Evolutionary conservation across 53 echinoderm and acorn worm species (phyloP).

Genomic region (Antedon mediterranea): DNA sequence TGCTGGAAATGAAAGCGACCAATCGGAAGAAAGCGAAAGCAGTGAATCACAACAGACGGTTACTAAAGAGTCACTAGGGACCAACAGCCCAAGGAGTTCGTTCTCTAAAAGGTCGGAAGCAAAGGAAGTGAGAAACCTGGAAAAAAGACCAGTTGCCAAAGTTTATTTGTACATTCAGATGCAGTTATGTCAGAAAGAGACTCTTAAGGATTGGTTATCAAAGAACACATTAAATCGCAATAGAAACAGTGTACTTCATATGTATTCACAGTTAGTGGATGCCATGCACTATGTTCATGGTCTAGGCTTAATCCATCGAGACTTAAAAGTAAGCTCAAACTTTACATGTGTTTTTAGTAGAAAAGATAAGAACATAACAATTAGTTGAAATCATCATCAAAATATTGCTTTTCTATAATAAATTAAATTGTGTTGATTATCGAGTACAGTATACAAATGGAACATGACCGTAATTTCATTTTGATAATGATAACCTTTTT

Average conservation of each 20-base stretch:
- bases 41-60: neutral
- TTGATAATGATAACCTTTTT: too few relatives aligned
- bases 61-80: neutral
- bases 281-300: constrained; percentile 81
- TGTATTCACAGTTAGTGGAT: constrained; percentile 75
- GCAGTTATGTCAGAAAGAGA: constrained; percentile 93
- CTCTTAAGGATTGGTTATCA: constrained; percentile 83
- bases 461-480: too few relatives aligned
- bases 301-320: constrained; percentile 91
- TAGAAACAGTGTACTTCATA: constrained; percentile 52
- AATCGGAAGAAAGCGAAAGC: neutral
- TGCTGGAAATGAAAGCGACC: constrained; percentile 7
- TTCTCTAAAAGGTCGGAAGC: neutral
- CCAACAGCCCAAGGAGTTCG: neutral
- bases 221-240: constrained; percentile 52
- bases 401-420: too few relatives aligned
- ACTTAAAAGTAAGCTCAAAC: constrained; percentile 85
- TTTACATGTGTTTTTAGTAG: too few relatives aligned
- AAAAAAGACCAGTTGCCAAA: constrained; percentile 26
- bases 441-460: too few relatives aligned
- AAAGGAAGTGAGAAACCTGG: neutral
- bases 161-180: constrained; percentile 93
- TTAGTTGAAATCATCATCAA: too few relatives aligned
- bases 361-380: too few relatives aligned
- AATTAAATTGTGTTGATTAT: too few relatives aligned